phyloP scores from a whole-genome alignment of 2,113 vertebrate species.

The Oryzias celebensis region DNA sequence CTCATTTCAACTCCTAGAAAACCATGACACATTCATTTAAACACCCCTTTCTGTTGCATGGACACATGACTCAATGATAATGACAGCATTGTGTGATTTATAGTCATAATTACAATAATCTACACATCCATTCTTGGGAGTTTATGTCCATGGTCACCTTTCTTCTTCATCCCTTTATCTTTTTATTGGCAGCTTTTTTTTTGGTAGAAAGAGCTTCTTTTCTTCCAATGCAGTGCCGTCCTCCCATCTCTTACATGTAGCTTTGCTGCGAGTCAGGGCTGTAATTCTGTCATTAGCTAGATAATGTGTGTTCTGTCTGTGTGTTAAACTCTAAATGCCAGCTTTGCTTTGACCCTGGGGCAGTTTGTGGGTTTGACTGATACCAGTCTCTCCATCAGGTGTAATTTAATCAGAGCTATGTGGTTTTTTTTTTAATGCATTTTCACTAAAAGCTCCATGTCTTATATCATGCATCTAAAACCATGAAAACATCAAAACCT shows the following conservation, averaged over 20 bases:
- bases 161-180: constrained; percentile 24
- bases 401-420: constrained; percentile 56
- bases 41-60: constrained; percentile 70
- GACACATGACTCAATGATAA: constrained; percentile 77
- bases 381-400: constrained; percentile 69
- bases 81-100: constrained; percentile 74
- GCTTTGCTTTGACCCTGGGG: constrained; percentile 73
- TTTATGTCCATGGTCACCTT: constrained; percentile 70
- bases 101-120: constrained; percentile 75
- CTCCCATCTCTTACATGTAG: constrained; percentile 74
- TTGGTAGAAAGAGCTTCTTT: constrained; percentile 71
- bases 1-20: constrained; percentile 63
- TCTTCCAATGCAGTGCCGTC: constrained; percentile 76
- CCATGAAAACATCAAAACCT: background rate
- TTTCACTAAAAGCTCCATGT: constrained; percentile 8
- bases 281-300: constrained; percentile 82
- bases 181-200: constrained; percentile 70
- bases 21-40: constrained; percentile 71
- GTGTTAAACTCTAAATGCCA: constrained; percentile 73
- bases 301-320: constrained; percentile 77
- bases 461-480: background rate
- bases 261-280: constrained; percentile 80
- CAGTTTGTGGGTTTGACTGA: constrained; percentile 70
- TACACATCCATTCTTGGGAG: constrained; percentile 65
- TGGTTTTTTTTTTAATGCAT: constrained; percentile 38